Conservation (phyloP, 1,140 invertebrate species). For the Diabrotica undecimpunctata region DNA sequence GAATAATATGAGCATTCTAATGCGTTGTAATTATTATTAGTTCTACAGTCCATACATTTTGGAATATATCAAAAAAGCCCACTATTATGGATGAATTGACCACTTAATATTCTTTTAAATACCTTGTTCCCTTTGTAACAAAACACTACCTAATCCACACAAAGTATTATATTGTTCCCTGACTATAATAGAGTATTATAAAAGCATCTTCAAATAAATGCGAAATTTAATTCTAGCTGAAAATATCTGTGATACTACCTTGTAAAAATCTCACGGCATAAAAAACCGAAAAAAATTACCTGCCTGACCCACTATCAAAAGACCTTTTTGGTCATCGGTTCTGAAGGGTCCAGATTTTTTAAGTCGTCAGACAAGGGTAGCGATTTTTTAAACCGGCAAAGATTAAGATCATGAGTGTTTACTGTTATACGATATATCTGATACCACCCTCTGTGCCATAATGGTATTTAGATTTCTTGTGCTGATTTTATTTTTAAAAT, state of each 20-base stretch:
- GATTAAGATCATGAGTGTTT: constrained; percentile 2
- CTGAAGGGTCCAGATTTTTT: background rate
- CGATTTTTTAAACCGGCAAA: background rate
- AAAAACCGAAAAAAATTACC: background rate
- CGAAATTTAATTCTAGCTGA: background rate
- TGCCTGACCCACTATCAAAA: background rate
- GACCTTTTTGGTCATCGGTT: background rate
- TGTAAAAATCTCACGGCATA: constrained; percentile 2
- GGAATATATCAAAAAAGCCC: no score
- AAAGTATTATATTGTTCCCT: background rate
- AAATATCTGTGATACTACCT: background rate
- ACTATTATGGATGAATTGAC: no score
- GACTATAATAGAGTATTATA: background rate
- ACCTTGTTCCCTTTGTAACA: background rate
- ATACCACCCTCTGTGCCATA: background rate
- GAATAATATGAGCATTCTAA: no score
- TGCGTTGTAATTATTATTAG: no score
- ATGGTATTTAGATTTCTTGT: constrained; percentile 1
- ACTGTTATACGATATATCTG: constrained; percentile 2
- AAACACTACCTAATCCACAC: background rate
- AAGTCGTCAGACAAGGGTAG: background rate
- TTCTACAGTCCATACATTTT: no score
- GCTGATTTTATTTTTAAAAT: background rate
- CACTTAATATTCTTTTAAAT: background rate
- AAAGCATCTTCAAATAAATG: background rate